A percentile compares a stretch with the other conserved stretches of the same genome.
Conservation (phyloP, 2,888 invertebrate genomes). For the Apamea sordens region DNA sequence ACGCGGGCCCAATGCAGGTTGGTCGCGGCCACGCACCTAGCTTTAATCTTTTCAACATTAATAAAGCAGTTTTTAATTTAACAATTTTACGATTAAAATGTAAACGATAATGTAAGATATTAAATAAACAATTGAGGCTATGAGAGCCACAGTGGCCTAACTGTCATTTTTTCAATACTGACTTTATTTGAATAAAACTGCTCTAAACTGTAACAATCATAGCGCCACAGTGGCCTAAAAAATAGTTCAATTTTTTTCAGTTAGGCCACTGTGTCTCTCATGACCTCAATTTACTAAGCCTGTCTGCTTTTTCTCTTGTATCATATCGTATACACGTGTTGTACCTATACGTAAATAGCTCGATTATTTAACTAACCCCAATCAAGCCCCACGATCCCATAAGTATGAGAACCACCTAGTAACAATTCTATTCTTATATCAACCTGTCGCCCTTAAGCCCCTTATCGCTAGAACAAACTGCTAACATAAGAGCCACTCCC, state of each 20-base stretch:
- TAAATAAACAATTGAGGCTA: neutral
- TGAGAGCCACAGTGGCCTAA: too few species aligned
- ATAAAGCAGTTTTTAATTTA: neutral
- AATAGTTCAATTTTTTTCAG: too few species aligned
- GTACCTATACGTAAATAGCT: neutral
- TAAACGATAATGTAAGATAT: neutral
- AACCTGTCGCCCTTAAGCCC: neutral
- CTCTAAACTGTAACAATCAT: too few species aligned
- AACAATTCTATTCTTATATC: conserved; percentile 1
- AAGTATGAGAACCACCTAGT: neutral
- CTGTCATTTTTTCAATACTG: too few species aligned
- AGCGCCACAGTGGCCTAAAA: too few species aligned
- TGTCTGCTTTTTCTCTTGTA: neutral
- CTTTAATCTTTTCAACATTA: neutral
- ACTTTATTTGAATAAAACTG: too few species aligned
- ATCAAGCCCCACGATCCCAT: neutral
- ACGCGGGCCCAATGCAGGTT: too few species aligned
- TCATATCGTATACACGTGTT: neutral
- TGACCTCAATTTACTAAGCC: too few species aligned
- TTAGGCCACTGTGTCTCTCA: too few species aligned
- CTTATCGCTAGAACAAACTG: conserved; percentile 23
- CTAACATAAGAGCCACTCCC: conserved; percentile 36
- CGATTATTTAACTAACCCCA: neutral
- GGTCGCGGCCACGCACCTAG: too few species aligned
- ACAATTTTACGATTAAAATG: neutral